Percentiles rank a stretch among this genome's conserved stretches.
Conservation (phyloP, 2,797 vertebrate species). For the Tokudaia tokunoshimensis region DNA sequence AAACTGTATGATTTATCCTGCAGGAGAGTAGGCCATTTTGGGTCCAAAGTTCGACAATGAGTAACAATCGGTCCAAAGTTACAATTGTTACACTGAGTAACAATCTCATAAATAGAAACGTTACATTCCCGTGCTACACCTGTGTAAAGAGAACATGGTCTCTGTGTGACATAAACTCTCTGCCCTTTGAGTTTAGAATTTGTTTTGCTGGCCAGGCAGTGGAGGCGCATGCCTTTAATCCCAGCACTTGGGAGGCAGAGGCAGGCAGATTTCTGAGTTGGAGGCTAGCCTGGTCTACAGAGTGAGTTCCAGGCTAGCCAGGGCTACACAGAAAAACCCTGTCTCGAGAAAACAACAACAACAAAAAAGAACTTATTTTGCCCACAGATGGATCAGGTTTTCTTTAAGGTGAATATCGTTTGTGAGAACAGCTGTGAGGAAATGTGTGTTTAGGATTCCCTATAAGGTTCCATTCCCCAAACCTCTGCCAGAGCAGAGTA, state of each 20-base stretch:
- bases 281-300: no score
- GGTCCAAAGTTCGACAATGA: constrained; percentile 50
- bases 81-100: neutral
- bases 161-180: constrained; percentile 22
- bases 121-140: neutral
- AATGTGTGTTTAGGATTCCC: neutral
- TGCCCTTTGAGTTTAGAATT: constrained; percentile 70
- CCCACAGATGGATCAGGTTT: constrained; percentile 4
- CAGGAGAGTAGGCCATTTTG: constrained; percentile 1
- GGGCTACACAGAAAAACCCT: no score
- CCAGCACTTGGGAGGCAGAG: no score
- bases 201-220: constrained; percentile 15
- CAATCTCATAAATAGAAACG: constrained; percentile 39
- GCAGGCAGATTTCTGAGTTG: no score
- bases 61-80: neutral
- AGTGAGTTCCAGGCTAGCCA: no score
- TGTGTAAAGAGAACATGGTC: constrained; percentile 24
- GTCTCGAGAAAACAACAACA: no score
- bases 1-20: constrained; percentile 15
- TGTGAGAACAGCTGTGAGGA: constrained; percentile 4
- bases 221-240: no score
- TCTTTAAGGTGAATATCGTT: neutral
- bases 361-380: constrained; percentile 62
- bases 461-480: neutral
- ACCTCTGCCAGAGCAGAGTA: constrained; percentile 9